phyloP scores from a whole-genome alignment of 2,797 vertebrate genomes.

The Lemur catta region DNA sequence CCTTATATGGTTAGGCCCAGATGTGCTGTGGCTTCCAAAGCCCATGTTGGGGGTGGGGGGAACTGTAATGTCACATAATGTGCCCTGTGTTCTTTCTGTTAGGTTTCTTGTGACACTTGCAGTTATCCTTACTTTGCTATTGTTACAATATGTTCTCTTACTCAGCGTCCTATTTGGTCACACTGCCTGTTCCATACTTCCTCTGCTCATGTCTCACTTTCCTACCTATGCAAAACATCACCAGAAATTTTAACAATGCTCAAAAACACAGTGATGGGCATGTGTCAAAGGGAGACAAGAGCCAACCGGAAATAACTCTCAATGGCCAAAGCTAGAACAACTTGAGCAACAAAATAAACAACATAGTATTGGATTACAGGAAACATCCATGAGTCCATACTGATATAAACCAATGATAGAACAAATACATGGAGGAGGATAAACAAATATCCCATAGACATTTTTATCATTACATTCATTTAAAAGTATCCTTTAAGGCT shows the following conservation, averaged over 20 bases:
- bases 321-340: not conserved
- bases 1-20: too few species aligned
- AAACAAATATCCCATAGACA: not conserved
- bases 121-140: too few species aligned
- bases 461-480: not conserved
- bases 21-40: too few species aligned
- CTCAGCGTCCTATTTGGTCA: too few species aligned
- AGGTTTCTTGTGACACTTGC: too few species aligned
- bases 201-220: too few species aligned
- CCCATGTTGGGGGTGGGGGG: too few species aligned
- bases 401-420: not conserved
- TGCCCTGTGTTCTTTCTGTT: too few species aligned
- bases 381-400: not conserved
- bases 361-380: not conserved
- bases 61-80: too few species aligned
- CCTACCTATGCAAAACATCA: too few species aligned
- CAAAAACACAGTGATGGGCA: not conserved
- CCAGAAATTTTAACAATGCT: not conserved
- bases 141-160: too few species aligned
- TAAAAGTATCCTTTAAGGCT: not conserved
- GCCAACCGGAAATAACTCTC: not conserved
- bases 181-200: too few species aligned
- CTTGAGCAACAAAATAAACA: not conserved
- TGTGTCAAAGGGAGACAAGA: not conserved
- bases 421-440: not conserved